Percentiles rank a stretch among this genome's conserved stretches.
Evolutionary conservation across 1,140 invertebrate species (phyloP).

Genomic region (Lucilia cuprina): DNA sequence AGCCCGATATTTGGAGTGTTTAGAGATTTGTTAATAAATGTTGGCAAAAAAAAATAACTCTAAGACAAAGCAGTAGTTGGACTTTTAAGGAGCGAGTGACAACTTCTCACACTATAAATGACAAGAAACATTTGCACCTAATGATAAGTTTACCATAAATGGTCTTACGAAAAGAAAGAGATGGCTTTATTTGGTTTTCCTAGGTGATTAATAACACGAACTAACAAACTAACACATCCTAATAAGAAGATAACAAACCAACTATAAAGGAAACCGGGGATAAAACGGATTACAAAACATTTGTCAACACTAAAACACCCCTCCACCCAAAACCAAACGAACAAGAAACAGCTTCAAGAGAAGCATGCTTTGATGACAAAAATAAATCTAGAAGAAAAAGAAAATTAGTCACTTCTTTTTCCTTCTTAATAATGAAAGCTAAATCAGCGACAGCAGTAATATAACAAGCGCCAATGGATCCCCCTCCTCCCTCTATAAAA

Average conservation of each 20-base stretch:
- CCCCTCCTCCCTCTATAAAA: not conserved
- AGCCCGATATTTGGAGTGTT: no score
- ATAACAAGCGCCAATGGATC: not conserved
- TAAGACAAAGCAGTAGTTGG: no score
- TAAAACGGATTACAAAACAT: conserved; percentile 12
- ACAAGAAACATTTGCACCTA: conserved; percentile 23
- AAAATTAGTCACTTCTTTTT: conserved; percentile 9
- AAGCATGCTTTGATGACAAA: not conserved
- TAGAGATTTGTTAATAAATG: no score
- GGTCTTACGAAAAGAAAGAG: not conserved
- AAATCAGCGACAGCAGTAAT: not conserved
- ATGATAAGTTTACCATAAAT: conserved; percentile 40
- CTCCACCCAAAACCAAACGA: no score
- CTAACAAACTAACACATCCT: not conserved
- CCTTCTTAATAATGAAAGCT: not conserved
- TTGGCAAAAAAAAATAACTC: no score
- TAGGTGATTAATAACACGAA: not conserved
- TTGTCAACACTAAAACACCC: not conserved
- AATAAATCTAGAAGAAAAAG: not conserved
- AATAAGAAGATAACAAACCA: not conserved
- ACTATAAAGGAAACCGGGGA: not conserved
- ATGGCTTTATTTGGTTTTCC: conserved; percentile 23
- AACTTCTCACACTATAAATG: conserved; percentile 21
- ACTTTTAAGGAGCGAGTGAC: not conserved
- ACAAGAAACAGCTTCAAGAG: no score